These are phyloP conservation scores for Erinaceus europaeus DNA, from an alignment of 2,113 vertebrate genomes.

Conservation along the genomic window DNA sequence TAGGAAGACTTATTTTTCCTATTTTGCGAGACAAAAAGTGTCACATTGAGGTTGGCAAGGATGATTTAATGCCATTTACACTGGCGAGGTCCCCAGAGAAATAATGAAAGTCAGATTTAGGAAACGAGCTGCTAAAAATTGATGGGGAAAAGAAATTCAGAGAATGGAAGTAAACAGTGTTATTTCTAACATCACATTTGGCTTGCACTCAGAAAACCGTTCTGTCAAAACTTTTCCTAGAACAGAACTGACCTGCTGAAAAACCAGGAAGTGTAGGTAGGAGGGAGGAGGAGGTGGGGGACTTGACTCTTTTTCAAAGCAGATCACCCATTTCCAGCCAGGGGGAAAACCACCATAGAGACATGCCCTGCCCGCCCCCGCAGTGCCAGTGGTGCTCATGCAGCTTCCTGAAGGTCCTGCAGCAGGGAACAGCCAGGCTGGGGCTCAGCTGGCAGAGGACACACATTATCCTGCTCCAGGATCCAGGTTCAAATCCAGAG, in stretches of 20 bases:
- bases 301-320: constrained; percentile 71
- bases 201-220: constrained; percentile 69
- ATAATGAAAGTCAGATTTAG: constrained; percentile 78
- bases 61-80: constrained; percentile 72
- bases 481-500: too few species aligned
- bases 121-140: constrained; percentile 77
- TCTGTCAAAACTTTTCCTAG: constrained; percentile 76
- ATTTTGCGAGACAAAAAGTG: constrained; percentile 47
- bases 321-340: constrained; percentile 73
- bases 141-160: constrained; percentile 69
- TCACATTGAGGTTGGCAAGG: constrained; percentile 52
- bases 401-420: constrained; percentile 17
- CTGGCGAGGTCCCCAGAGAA: constrained; percentile 71
- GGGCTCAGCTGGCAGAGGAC: too few species aligned
- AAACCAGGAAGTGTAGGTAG: too few species aligned
- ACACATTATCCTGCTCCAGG: too few species aligned
- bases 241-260: constrained; percentile 72
- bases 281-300: constrained; percentile 78
- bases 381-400: constrained; percentile 17
- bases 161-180: constrained; percentile 56
- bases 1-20: constrained; percentile 31
- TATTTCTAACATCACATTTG: constrained; percentile 71
- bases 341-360: constrained; percentile 58
- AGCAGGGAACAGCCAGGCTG: too few species aligned
- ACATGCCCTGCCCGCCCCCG: constrained; percentile 35